These are phyloP conservation scores for Neosilurus mollespiculum DNA, from an alignment of 2,797 vertebrate species.

Conservation along the genomic window DNA sequence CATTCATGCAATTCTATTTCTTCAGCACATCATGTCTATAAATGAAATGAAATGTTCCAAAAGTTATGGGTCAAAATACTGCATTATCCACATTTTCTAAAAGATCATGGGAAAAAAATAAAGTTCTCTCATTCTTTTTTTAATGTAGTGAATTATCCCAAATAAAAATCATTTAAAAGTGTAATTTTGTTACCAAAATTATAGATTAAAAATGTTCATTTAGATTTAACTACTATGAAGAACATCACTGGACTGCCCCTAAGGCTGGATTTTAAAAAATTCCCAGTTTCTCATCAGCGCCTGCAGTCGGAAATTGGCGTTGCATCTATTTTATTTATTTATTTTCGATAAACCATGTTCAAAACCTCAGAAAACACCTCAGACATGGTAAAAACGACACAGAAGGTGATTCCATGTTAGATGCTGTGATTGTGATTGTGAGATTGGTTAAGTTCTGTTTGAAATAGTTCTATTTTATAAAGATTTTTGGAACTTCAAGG, in stretches of 20 bases:
- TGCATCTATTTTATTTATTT: no score
- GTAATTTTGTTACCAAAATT: neutral
- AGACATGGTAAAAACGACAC: no score
- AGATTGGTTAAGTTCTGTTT: no score
- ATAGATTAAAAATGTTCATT: neutral
- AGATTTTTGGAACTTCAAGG: no score
- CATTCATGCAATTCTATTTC: neutral
- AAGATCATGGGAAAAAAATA: neutral
- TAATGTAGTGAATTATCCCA: neutral
- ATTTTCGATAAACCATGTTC: no score
- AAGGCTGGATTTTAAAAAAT: neutral
- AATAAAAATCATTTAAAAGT: neutral
- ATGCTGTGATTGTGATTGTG: no score
- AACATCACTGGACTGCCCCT: neutral
- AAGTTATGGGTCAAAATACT: neutral
- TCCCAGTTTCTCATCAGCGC: no score
- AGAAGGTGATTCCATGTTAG: no score
- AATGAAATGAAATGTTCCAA: neutral
- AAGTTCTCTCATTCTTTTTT: neutral
- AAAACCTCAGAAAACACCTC: no score
- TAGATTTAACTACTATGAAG: neutral
- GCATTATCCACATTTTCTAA: neutral
- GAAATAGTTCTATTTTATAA: no score
- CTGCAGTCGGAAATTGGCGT: no score
- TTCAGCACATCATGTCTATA: neutral